A percentile compares a stretch with the other conserved stretches of the same genome.
These are phyloP conservation scores for Sander lucioperca DNA, from an alignment of 2,113 vertebrate genomes.

Conservation along the genomic window DNA sequence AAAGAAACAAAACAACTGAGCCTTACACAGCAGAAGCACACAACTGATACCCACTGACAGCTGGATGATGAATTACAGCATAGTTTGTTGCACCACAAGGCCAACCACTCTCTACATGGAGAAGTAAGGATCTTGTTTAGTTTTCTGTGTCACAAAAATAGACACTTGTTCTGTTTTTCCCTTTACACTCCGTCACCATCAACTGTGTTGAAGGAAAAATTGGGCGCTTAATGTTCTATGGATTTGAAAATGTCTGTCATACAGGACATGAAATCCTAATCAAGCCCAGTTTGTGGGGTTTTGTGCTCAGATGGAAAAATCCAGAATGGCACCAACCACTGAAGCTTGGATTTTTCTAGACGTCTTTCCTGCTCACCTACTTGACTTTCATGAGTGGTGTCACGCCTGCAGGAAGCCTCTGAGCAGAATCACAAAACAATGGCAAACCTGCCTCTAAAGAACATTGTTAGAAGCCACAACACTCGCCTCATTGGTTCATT, in stretches of 20 bases:
- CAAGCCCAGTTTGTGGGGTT: neutral
- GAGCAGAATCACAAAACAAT: conserved; percentile 18
- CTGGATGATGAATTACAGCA: conserved; percentile 44
- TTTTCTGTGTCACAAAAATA: neutral
- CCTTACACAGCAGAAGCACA: conserved; percentile 18
- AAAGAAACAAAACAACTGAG: conserved; percentile 24
- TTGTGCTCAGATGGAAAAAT: conserved; percentile 1
- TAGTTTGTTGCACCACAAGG: conserved; percentile 18
- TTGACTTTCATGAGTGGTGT: conserved; percentile 28
- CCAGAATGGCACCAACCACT: neutral
- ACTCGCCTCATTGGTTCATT: neutral
- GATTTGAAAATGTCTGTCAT: neutral
- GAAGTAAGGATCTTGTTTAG: neutral
- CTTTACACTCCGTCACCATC: neutral
- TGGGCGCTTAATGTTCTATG: neutral
- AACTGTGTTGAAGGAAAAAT: neutral
- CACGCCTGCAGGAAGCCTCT: neutral
- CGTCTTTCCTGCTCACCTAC: neutral
- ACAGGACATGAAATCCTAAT: neutral
- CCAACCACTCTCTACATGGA: neutral
- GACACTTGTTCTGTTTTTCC: neutral
- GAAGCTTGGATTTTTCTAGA: conserved; percentile 5
- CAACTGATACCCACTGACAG: conserved; percentile 35
- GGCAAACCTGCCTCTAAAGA: conserved; percentile 10
- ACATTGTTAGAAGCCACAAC: conserved; percentile 9